phyloP scores from a whole-genome alignment of 2,888 invertebrate species.

The Danaus chrysippus region DNA sequence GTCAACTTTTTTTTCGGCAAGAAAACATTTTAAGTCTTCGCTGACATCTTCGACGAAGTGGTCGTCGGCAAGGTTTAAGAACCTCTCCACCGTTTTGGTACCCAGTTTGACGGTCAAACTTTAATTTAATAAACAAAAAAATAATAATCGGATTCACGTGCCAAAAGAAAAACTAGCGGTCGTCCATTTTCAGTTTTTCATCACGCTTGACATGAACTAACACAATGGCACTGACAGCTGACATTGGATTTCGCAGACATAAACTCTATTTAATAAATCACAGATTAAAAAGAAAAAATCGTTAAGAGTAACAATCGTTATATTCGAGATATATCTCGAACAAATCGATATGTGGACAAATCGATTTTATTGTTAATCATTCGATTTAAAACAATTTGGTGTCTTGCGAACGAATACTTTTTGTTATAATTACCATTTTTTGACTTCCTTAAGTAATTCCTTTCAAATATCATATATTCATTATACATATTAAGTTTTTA shows the following conservation, averaged over 20 bases:
- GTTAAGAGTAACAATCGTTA: too few species aligned
- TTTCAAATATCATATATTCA: too few species aligned
- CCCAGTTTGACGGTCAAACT: constrained; percentile 66
- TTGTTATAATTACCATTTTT: too few species aligned
- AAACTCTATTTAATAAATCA: background rate
- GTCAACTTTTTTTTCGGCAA: constrained; percentile 69
- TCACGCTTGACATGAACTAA: constrained; percentile 40
- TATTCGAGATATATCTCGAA: too few species aligned
- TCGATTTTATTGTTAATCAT: too few species aligned
- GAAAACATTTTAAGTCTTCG: constrained; percentile 74
- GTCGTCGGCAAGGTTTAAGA: constrained; percentile 69
- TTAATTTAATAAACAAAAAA: constrained; percentile 52
- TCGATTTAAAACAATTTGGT: too few species aligned
- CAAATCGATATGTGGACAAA: too few species aligned
- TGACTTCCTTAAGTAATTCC: too few species aligned
- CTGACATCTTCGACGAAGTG: constrained; percentile 74
- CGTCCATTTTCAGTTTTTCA: constrained; percentile 46
- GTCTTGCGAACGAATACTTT: too few species aligned
- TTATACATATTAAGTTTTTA: too few species aligned
- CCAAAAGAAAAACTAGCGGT: constrained; percentile 55
- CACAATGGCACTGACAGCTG: constrained; percentile 51
- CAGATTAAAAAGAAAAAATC: background rate
- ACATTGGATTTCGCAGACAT: constrained; percentile 34
- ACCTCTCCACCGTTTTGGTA: constrained; percentile 75
- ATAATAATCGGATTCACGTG: constrained; percentile 55